Evolutionary conservation across 2,888 invertebrate genomes (phyloP).

Genomic region (Catocala sponsa): DNA sequence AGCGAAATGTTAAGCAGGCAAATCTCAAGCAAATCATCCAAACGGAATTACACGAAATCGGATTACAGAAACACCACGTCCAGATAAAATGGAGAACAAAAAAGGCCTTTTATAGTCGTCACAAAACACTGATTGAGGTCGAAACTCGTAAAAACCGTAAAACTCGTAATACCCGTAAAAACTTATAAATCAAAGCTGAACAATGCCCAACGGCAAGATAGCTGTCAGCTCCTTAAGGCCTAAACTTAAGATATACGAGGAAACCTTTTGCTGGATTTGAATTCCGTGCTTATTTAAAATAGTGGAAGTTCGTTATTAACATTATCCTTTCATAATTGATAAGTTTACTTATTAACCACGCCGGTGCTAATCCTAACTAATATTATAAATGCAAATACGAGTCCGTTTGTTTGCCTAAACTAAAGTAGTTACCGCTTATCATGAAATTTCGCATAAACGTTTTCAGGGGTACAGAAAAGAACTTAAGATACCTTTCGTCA

Average conservation of each 20-base stretch:
- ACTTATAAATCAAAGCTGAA: conserved; percentile 46
- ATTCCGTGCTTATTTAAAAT: conserved; percentile 17
- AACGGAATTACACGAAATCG: background rate
- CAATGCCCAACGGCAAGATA: conserved; percentile 31
- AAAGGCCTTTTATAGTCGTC: conserved; percentile 37
- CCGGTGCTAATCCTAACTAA: no score
- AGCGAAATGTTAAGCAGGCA: no score
- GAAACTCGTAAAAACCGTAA: conserved; percentile 38
- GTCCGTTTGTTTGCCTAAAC: no score
- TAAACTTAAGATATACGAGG: conserved; percentile 42
- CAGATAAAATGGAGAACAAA: conserved; percentile 21
- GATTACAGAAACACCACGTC: conserved; percentile 3
- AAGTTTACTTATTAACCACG: no score
- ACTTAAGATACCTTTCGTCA: no score
- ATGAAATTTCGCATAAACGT: no score
- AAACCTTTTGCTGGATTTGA: conserved; percentile 19
- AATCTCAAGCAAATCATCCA: no score
- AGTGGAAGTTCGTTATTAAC: no score
- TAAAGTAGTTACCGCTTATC: no score
- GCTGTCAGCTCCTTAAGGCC: conserved; percentile 29
- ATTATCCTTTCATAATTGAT: no score
- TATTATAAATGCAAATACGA: no score
- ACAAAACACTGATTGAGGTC: conserved; percentile 51
- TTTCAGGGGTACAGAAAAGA: no score
- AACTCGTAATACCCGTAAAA: conserved; percentile 37